Evolutionary conservation across 2,797 vertebrate species (phyloP), one percentile per base, ranked within the genome.

Genomic region (Clarias platycephalus): DNA sequence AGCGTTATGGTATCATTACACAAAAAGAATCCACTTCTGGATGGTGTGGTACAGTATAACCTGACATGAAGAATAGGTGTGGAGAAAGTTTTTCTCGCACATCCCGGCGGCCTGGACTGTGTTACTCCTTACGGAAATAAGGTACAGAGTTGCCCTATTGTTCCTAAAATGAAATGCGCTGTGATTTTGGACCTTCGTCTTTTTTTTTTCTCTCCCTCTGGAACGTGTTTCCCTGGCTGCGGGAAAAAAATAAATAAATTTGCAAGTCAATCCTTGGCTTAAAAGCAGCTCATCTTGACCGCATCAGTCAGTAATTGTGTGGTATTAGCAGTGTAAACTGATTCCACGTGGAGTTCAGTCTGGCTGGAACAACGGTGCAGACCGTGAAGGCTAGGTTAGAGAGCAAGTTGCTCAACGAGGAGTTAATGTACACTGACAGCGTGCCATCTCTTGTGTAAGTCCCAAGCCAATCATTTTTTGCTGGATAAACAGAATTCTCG

Each of bases 371-470:
- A 66, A 44, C 55, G 71, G 16, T 22, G 64, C 74, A 60, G 72
- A 3, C 6, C 22, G 8, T 64, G 26, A 81, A 83, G 66, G 55
- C 66, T 63, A 31, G 78, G 72, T 82, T 78, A 82, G 78, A 87
- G 79, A 82, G 79, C 84, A 67, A 71, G 53, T 84, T 85, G 60
- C 80, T 80, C 80, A 74, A 87, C 60, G 34, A 80, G 26, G 18
- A 49, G 80, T 57, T 72, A 72, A 64, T 84, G 64, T 84, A 71
- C 68, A 67, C 71, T 66, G 64, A 53, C 62, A 63, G 77, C 10
- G 62, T 85, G 86, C 63, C 83, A 83, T 79, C 57, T 82, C 64
- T 87, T 86, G 70, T 83, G 86, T 75, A 87, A 85, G 68, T 71
- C 28, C 34, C 31, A 74, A 80, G 76, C 80, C 83, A 80, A 80